phyloP scores from a whole-genome alignment of 2,113 vertebrate species.

The Atrichornis clamosus region DNA sequence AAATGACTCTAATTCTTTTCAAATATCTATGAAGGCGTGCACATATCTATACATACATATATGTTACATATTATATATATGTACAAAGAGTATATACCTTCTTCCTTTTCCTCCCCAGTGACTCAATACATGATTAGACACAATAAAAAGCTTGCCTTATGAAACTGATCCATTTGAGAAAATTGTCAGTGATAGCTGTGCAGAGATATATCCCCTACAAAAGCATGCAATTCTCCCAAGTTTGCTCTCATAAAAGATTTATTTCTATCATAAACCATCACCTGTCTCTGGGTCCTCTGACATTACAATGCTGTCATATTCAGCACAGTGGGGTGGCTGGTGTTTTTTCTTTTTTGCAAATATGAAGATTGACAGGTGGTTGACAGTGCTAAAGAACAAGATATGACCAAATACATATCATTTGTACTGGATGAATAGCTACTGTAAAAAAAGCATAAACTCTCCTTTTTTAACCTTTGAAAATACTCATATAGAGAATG shows the following conservation, averaged over 20 bases:
- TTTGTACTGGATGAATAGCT: constrained; percentile 13
- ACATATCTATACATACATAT: background rate
- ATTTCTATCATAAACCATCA: constrained; percentile 75
- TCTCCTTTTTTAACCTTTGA: background rate
- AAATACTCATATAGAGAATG: background rate
- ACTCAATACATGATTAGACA: constrained; percentile 57
- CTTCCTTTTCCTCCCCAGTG: background rate
- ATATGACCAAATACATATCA: background rate
- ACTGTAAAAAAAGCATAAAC: background rate
- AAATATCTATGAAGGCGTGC: background rate
- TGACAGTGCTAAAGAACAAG: constrained; percentile 53
- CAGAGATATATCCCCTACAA: constrained; percentile 66
- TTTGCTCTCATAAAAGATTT: constrained; percentile 76
- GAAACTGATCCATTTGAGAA: constrained; percentile 60
- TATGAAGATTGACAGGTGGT: constrained; percentile 42
- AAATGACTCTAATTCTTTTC: constrained; percentile 39
- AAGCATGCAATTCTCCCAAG: constrained; percentile 68
- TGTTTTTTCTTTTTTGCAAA: constrained; percentile 24
- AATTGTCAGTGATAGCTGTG: constrained; percentile 64
- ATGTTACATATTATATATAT: background rate
- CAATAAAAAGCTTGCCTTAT: constrained; percentile 66
- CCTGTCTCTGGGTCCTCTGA: constrained; percentile 66
- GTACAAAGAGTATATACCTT: background rate
- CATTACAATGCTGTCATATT: constrained; percentile 59
- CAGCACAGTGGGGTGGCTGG: background rate